Conservation (phyloP, 2,113 vertebrate genomes). For the Emydocephalus ijimae region DNA sequence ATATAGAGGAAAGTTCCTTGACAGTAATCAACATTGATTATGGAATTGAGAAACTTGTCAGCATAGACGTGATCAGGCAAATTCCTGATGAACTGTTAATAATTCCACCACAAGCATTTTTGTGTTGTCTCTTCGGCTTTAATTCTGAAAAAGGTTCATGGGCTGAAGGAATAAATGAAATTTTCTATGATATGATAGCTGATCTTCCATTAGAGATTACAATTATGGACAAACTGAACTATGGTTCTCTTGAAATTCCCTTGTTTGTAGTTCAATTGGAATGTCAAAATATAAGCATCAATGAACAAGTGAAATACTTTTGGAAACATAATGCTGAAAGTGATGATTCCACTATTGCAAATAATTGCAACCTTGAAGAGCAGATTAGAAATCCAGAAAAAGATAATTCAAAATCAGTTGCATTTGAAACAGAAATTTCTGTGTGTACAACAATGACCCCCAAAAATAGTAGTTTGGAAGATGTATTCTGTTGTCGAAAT, state of each 20-base stretch:
- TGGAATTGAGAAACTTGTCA: constrained; percentile 75
- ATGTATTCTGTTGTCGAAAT: not conserved
- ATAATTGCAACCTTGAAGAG: not conserved
- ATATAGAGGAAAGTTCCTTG: constrained; percentile 48
- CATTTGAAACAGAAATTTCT: not conserved
- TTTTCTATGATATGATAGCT: constrained; percentile 68
- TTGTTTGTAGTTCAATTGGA: constrained; percentile 72
- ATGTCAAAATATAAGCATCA: constrained; percentile 72
- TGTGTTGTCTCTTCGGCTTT: constrained; percentile 84
- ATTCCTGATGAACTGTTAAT: constrained; percentile 70
- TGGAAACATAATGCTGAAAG: constrained; percentile 55
- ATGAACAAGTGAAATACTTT: constrained; percentile 74
- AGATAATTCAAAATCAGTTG: not conserved
- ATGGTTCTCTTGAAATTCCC: constrained; percentile 48
- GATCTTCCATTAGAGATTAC: constrained; percentile 76
- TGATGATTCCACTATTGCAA: not conserved
- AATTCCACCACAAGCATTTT: constrained; percentile 79
- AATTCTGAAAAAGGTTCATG: constrained; percentile 70
- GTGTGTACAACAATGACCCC: constrained; percentile 7
- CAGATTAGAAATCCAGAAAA: constrained; percentile 1
- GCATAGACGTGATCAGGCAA: constrained; percentile 61
- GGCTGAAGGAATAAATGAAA: constrained; percentile 69
- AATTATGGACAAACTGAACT: constrained; percentile 60
- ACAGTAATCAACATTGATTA: constrained; percentile 84
- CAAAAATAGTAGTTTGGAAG: constrained; percentile 22